Base-by-base conservation (phyloP, 2,113 vertebrate species). In the Perca flavescens region DNA sequence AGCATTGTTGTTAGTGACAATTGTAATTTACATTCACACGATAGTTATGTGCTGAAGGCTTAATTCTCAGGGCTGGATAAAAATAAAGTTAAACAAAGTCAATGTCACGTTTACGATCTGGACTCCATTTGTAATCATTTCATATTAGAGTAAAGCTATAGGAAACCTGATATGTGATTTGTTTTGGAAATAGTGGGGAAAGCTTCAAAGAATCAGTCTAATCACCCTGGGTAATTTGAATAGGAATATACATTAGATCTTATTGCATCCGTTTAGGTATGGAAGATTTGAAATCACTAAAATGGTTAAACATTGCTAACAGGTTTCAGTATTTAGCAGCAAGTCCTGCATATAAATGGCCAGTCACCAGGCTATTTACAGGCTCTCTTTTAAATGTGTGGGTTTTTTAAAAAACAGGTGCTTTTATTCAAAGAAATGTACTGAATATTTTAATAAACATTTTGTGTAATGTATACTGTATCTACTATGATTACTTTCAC, bases 1-100 rank as follows among this genome's bases (percentile, higher is more conserved):
- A 85, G 88, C 80, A 69, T 87, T 88, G 89, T 88, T 85, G 89
- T 86, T 82, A 40, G 70, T 57, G 80, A 89, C 84, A 79, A 64
- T 43, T 19, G 63, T 67, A n/a, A 88, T 88, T 91, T 86, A 81
- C 79, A 83, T 43, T 25, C 69, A 75, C n/a, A 43, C 58, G 77
- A 40, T 0, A 69, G 43, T 16, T 53, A 73, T 7, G 25, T 58
- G 78, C 80, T 21, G 31, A 10, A 0, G 58, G 78, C 31, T 49
- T 63, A 69, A 75, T 58, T 62, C 50, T 77, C 71, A 0, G 54
- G 54, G 34, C 11, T 19, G 68, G 46, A 54, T 75, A 49, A 52
- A 80, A 83, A 82, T 57, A 66, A 56, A 64, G 58, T 71, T 36
- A 74, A 70, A 76, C 79, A 82, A 74, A 66, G 79, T 77, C 79